Evolutionary conservation across 2,113 vertebrate genomes (phyloP).

Genomic region (Neopipo cinnamomea): DNA sequence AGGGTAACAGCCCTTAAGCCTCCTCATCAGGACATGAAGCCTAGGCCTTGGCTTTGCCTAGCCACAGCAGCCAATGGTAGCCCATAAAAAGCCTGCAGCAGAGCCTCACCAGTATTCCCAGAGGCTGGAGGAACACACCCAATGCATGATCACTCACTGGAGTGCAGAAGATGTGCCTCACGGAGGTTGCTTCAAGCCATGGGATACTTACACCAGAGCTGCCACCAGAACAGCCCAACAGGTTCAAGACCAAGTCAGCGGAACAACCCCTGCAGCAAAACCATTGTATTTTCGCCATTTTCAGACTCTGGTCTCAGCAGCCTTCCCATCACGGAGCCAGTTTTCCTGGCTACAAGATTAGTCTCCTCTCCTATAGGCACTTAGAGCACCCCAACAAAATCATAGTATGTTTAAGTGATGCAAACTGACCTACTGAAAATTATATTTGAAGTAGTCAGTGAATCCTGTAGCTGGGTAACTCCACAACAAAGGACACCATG

Average conservation of each 20-base stretch:
- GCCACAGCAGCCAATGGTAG: neutral
- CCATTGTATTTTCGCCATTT: neutral
- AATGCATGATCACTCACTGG: neutral
- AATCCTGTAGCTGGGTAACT: neutral
- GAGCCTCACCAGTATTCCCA: accelerated
- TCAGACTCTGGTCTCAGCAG: neutral
- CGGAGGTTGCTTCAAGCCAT: neutral
- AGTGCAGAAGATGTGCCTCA: neutral
- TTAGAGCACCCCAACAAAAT: neutral
- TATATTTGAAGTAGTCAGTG: neutral
- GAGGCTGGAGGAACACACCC: neutral
- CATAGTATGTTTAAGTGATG: neutral
- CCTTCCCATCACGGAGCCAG: neutral
- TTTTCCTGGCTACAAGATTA: neutral
- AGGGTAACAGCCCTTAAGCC: neutral
- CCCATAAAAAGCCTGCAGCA: neutral
- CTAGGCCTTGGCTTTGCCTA: neutral
- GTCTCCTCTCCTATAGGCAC: neutral
- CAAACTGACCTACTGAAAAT: neutral
- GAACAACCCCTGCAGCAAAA: neutral
- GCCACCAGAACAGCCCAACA: neutral
- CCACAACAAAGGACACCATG: neutral
- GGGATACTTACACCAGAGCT: neutral
- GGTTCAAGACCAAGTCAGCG: neutral
- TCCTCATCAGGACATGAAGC: neutral